phyloP scores from a whole-genome alignment of 2,113 vertebrate species.

The Bubalus kerabau region DNA sequence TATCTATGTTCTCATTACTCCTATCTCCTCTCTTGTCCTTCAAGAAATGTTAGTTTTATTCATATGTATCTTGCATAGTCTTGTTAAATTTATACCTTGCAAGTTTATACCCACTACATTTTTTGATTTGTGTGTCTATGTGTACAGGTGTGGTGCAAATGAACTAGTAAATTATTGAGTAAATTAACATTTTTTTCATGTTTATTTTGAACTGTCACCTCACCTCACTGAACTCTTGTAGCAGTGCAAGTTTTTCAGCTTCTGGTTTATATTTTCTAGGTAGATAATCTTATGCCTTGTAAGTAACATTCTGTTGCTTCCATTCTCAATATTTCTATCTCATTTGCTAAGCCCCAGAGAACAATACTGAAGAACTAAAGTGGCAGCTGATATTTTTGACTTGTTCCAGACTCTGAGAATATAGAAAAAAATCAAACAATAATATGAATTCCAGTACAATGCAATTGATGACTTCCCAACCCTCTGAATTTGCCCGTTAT shows the following conservation, averaged over 20 bases:
- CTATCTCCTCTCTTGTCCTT: background rate
- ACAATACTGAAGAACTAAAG: background rate
- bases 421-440: background rate
- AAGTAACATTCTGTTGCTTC: background rate
- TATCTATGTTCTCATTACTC: background rate
- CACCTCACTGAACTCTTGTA: background rate
- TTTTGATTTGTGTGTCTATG: background rate
- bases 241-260: background rate
- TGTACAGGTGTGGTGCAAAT: background rate
- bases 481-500: background rate
- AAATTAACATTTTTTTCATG: background rate
- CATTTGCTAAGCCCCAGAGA: background rate
- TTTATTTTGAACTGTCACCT: slow-evolving; percentile 9
- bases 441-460: background rate
- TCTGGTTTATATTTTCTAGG: background rate
- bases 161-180: background rate
- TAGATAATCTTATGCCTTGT: background rate
- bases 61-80: background rate
- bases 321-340: background rate
- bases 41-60: slow-evolving; percentile 11
- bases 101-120: background rate
- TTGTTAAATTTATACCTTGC: background rate
- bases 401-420: background rate
- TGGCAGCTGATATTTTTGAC: background rate
- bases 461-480: background rate